Base-by-base conservation (phyloP, 2,113 vertebrate species). In the Hippocampus comes region DNA sequence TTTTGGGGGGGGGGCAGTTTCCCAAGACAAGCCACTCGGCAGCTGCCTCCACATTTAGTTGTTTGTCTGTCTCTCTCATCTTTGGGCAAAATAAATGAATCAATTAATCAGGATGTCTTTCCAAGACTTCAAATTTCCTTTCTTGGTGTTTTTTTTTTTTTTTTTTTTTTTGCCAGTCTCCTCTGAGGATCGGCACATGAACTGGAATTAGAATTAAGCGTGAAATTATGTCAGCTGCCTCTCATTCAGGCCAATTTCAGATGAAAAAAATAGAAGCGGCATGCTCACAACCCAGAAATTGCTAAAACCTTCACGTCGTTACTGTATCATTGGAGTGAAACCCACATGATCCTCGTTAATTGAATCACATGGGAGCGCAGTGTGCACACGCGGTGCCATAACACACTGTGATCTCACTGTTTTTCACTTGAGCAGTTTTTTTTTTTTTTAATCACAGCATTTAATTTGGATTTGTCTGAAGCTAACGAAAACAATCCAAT, bases 261-360 rank as follows among this genome's bases (percentile, higher is more conserved):
- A 55, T n/a, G 18, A 10, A n/a, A 9, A 9, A 20, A 2, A 17
- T 4, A 18, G 15, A 49, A 18, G 51, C 53, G n/a, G 53, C 21
- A 15, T 61, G 27, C 23, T 71, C 68, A 60, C 41, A 46, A 70
- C 57, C 66, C 61, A 17, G 11, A 38, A 63, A 63, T 63, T 17
- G 18, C 10, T 38, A 2, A 20, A 38, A 56, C 76, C n/a, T 41
- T 18, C 51, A 8, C 74, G 70, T 83, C 34, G 53, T 56, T 56
- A 3, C 21, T 56, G 21, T 56, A 9, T 11, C 53, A 61, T 73
- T 70, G 56, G 12, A 73, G 53, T 46, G 67, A 75, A 70, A 68
- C 68, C 76, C 76, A 68, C 77, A 84, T 78, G 78, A 79, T 68
- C 55, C n/a, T 63, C 59, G 21, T 71, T 80, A 82, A 86, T 76